These are phyloP conservation scores for Cryptoblepharus egeriae DNA, from an alignment of 2,797 vertebrate species.

Conservation along the genomic window DNA sequence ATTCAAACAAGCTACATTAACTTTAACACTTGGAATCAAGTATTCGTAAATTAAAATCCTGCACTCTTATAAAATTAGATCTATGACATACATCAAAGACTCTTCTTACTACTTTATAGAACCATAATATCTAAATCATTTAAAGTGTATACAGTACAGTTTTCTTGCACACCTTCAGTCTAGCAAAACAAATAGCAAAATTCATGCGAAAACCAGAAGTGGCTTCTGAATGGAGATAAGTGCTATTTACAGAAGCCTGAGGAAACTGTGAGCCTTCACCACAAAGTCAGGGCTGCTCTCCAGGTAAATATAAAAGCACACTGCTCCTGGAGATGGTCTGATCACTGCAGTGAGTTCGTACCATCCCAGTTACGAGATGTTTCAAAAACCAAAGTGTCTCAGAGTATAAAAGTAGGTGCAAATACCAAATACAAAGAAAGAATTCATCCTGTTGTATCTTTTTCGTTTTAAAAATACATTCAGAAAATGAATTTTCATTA, in stretches of 20 bases:
- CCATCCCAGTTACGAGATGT: too few relatives aligned
- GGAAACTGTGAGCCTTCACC: too few relatives aligned
- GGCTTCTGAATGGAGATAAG: too few relatives aligned
- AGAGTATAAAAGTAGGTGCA: neutral
- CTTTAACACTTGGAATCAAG: accelerated
- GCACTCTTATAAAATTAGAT: neutral
- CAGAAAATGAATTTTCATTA: neutral
- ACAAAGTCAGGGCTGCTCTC: too few relatives aligned
- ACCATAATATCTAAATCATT: neutral
- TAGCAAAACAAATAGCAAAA: too few relatives aligned
- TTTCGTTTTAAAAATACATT: neutral
- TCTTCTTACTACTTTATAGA: neutral
- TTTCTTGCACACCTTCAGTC: neutral
- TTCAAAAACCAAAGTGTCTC: neutral
- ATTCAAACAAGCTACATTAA: conserved; percentile 17
- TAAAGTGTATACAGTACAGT: neutral
- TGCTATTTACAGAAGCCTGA: too few relatives aligned
- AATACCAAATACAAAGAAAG: neutral
- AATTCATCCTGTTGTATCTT: neutral
- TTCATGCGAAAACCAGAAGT: too few relatives aligned
- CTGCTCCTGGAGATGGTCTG: too few relatives aligned
- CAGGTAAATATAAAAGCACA: too few relatives aligned
- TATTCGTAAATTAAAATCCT: neutral
- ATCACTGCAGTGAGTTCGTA: too few relatives aligned
- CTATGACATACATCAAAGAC: neutral